Evolutionary conservation across 2,113 vertebrate species (phyloP), one percentile per base, ranked within the genome.

Genomic region (Saguinus imperator): DNA sequence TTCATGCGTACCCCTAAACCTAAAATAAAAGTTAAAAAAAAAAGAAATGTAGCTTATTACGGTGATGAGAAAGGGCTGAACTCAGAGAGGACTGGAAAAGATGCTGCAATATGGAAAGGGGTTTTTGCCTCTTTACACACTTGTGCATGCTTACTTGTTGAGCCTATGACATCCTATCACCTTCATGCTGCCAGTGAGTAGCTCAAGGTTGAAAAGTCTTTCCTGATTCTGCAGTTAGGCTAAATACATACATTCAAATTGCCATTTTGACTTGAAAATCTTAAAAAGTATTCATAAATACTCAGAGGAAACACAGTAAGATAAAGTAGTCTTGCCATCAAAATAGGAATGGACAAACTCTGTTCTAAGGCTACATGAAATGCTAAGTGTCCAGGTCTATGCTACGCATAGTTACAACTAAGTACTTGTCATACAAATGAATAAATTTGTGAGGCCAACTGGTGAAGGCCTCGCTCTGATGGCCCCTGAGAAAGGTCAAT

Each of bases 281-380:
- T 70, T 96, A 17, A 83, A 91, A 57, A 40, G 37, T 55, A 95
- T 89, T 82, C 73, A 79, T 66, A 66, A 85, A 40, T 80, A 76
- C 29, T 25, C 23, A 29, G n/a, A 88, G 55, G 68, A 92, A 87
- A 25, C 17, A 40, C 29, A 43, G 50, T 79, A 55, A 95, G 43
- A 50, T 45, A 94, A 77, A 29, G 43, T 86, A 37, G 85, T 37
- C 29, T 89, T 85, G 7, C 16, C 40, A 35, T 61, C 29, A 20
- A 58, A 90, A 75, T 21, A 8, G 9, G 21, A 68, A 52, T 35
- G 40, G 43, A 79, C 50, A 83, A 90, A 76, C 27, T 81, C 17
- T 79, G 43, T 27, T 35, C 43, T 80, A 57, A 72, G 70, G 18
- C 58, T n/a, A n/a, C 68, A 3, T 21, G 37, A 87, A 81, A 37